Conservation (phyloP, 1,140 invertebrate species). For the Steinernema khuongi region DNA sequence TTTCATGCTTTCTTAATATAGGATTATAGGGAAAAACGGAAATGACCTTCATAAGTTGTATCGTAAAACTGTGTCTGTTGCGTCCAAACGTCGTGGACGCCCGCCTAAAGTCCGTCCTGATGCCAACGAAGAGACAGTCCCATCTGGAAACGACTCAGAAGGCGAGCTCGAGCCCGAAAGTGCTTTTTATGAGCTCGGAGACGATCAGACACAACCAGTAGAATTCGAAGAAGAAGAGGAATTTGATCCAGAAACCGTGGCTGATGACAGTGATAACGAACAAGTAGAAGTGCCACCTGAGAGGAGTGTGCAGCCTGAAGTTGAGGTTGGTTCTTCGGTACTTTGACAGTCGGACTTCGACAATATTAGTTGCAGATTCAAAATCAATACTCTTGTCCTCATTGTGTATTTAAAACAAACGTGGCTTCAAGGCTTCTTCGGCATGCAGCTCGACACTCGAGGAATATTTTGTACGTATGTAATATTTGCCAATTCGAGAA, state of each 20-base stretch:
- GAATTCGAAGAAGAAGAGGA: conserved; percentile 28
- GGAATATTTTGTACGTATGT: conserved; percentile 67
- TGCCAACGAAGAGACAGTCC: conserved; percentile 34
- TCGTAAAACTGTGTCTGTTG: conserved; percentile 19
- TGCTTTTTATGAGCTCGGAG: background rate
- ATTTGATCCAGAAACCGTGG: conserved; percentile 9
- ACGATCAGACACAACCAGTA: background rate
- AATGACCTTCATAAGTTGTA: conserved; percentile 1
- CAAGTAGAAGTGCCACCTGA: conserved; percentile 47
- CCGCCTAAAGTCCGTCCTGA: conserved; percentile 44
- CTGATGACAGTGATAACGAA: conserved; percentile 33
- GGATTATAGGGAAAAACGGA: conserved; percentile 8
- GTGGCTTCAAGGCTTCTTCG: conserved; percentile 62
- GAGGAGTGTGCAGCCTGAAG: background rate
- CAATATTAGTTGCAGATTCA: conserved; percentile 1
- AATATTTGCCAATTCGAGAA: conserved; percentile 67
- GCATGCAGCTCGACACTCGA: conserved; percentile 63
- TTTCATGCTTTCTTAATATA: background rate
- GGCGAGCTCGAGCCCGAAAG: conserved; percentile 21
- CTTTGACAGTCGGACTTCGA: background rate
- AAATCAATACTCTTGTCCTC: background rate
- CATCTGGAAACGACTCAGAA: conserved; percentile 2
- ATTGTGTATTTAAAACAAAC: conserved; percentile 62
- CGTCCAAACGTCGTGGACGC: conserved; percentile 37
- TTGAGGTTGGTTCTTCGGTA: background rate